A percentile compares a stretch with the other conserved stretches of the same genome.
Evolutionary conservation across 2,888 invertebrate genomes (phyloP).

Genomic region (Leucophenga maculata): DNA sequence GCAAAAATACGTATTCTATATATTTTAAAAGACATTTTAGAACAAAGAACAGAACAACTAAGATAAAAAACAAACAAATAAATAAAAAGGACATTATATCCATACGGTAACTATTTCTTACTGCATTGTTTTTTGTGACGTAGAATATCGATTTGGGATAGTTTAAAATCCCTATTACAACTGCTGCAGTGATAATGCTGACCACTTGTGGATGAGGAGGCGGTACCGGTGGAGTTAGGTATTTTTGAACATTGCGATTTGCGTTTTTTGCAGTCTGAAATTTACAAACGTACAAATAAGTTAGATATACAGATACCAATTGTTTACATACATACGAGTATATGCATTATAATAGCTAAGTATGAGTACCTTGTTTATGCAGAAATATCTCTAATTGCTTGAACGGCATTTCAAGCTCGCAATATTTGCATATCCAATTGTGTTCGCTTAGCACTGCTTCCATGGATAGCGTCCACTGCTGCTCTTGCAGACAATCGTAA

Average conservation of each 20-base stretch:
- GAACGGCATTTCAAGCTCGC: slow-evolving; percentile 76
- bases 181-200: slow-evolving; percentile 78
- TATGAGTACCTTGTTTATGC: slow-evolving; percentile 73
- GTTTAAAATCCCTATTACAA: slow-evolving; percentile 79
- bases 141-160: slow-evolving; percentile 88
- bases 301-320: too few relatives aligned
- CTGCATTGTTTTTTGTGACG: slow-evolving; percentile 83
- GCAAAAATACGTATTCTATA: not conserved
- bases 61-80: slow-evolving; percentile 19
- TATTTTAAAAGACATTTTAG: slow-evolving; percentile 38
- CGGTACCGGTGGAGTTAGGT: not conserved
- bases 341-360: slow-evolving; percentile 2
- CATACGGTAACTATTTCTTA: slow-evolving; percentile 21
- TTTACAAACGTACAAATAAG: not conserved
- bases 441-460: slow-evolving; percentile 76
- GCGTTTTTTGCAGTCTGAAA: slow-evolving; percentile 56
- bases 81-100: slow-evolving; percentile 24
- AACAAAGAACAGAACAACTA: not conserved
- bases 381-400: slow-evolving; percentile 82
- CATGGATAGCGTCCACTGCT: slow-evolving; percentile 79
- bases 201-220: not conserved
- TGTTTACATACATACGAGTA: too few relatives aligned
- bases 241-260: slow-evolving; percentile 53
- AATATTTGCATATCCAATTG: slow-evolving; percentile 83
- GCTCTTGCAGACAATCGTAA: slow-evolving; percentile 81